These are phyloP conservation scores for Aporophyla lueneburgensis DNA, from an alignment of 2,888 invertebrate species.

Conservation along the genomic window DNA sequence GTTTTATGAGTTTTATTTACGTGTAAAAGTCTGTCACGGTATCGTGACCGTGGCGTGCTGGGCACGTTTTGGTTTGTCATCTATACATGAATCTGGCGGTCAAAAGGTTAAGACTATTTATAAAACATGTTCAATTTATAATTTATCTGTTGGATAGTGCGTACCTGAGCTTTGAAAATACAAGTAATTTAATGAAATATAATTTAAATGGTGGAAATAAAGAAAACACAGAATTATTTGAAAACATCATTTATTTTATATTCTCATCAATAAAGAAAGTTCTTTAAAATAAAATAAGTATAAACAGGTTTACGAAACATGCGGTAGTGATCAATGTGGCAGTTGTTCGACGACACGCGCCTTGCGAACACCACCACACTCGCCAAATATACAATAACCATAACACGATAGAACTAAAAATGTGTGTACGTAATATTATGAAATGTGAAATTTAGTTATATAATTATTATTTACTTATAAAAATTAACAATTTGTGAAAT, in stretches of 20 bases:
- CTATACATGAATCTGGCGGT: too few species aligned
- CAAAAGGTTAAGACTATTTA: too few species aligned
- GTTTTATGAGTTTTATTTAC: too few species aligned
- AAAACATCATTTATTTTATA: constrained; percentile 91
- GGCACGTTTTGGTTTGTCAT: too few species aligned
- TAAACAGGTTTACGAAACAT: constrained; percentile 86
- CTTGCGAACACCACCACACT: constrained; percentile 61
- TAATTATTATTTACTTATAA: constrained; percentile 74
- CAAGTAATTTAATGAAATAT: too few species aligned
- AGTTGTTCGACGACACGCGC: constrained; percentile 56
- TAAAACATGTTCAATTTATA: too few species aligned
- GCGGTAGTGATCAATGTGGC: constrained; percentile 82
- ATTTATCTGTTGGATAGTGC: too few species aligned
- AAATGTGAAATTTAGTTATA: constrained; percentile 81
- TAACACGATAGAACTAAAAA: constrained; percentile 85
- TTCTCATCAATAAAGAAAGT: constrained; percentile 89
- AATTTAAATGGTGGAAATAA: not conserved
- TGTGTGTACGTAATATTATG: constrained; percentile 85
- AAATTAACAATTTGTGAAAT: constrained; percentile 87
- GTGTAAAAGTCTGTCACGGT: too few species aligned
- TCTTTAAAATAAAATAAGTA: constrained; percentile 88
- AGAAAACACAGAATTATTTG: constrained; percentile 77
- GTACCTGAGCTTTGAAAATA: too few species aligned
- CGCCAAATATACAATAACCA: constrained; percentile 80
- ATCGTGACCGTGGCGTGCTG: too few species aligned